Evolutionary conservation across 2,888 invertebrate species (phyloP), one percentile per base, ranked within the genome.

Genomic region (Drosophila kambysellisi): DNA sequence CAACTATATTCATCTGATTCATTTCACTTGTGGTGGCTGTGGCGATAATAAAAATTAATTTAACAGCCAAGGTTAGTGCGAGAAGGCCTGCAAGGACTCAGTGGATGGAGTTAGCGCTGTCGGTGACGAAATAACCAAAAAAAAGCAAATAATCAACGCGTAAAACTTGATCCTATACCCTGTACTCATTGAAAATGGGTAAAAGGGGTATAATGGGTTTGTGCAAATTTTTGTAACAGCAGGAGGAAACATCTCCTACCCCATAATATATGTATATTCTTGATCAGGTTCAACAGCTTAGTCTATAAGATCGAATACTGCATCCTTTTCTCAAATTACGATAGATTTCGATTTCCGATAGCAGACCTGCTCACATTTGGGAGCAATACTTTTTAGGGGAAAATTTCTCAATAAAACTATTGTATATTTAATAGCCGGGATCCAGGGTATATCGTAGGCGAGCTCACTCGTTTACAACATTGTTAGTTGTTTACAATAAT

Each of bases 31-130:
- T 66, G 89, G 88, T n/a, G 83, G 85, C 29, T 89, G 89, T 8
- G 87, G 83, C 4, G 91, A 83, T 41, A 91, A 91, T 57, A 51
- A 58, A 12, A 88, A 88, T 64, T 83, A 88, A 65, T 90, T 90
- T 53, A 70, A 61, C 46, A 78, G 66, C 57, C 54, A 74, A 59
- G 33, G 17, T 3, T 78, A 86, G 20, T 90, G 87, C 61, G 84
- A 83, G 37, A 73, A 59, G 52, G 63, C 82, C 51, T 88, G 87
- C 59, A 88, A 90, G 84, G 87, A 86, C 69, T 87, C 71, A 70
- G 51, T 11, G 30, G 6, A 57, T 8, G 15, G 25, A 46, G 1
- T 25, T 20, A 25, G 20, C 15, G 15, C 4, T 46, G 46, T 25
- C 15, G 46, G 7, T 46, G 15, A 30, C 20, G 46, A 25, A 46